Evolutionary conservation across 2,797 vertebrate genomes (phyloP).

Genomic region (Myotis pilosus): DNA sequence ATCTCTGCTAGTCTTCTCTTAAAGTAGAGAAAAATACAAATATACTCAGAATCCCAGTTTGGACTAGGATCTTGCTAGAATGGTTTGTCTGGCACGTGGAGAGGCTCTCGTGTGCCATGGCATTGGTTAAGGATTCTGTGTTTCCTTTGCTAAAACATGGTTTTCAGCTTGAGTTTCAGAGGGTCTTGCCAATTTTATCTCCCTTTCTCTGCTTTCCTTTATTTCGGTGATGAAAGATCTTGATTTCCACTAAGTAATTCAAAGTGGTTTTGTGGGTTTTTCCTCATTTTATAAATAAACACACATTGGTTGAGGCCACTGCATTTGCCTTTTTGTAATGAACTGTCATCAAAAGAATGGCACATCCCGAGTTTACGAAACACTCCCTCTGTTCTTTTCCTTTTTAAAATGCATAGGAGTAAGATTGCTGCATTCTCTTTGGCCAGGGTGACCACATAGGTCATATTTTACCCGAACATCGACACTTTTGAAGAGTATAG

Average conservation of each 20-base stretch:
- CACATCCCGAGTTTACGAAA: not conserved
- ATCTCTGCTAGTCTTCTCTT: conserved; percentile 80
- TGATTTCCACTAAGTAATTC: conserved; percentile 71
- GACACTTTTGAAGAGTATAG: not conserved
- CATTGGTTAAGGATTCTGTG: conserved; percentile 73
- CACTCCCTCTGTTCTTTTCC: not conserved
- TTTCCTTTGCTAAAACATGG: conserved; percentile 76
- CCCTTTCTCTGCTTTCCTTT: conserved; percentile 63
- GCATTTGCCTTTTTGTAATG: conserved; percentile 62
- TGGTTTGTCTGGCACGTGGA: conserved; percentile 78
- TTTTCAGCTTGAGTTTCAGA: conserved; percentile 71
- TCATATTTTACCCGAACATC: conserved; percentile 20
- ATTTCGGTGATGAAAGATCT: conserved; percentile 70
- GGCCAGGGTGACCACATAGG: not conserved
- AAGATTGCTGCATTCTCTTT: not conserved
- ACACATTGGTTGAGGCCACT: conserved; percentile 37
- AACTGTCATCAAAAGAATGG: conserved; percentile 42
- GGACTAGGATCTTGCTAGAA: conserved; percentile 72
- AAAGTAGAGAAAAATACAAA: conserved; percentile 79
- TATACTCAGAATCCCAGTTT: conserved; percentile 75
- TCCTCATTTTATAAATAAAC: conserved; percentile 69
- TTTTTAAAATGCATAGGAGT: not conserved
- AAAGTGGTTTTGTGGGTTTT: conserved; percentile 51
- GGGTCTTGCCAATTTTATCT: conserved; percentile 69
- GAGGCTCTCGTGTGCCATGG: conserved; percentile 71